These are phyloP conservation scores for Anticlea derivata DNA, from an alignment of 2,888 invertebrate species.

Conservation along the genomic window DNA sequence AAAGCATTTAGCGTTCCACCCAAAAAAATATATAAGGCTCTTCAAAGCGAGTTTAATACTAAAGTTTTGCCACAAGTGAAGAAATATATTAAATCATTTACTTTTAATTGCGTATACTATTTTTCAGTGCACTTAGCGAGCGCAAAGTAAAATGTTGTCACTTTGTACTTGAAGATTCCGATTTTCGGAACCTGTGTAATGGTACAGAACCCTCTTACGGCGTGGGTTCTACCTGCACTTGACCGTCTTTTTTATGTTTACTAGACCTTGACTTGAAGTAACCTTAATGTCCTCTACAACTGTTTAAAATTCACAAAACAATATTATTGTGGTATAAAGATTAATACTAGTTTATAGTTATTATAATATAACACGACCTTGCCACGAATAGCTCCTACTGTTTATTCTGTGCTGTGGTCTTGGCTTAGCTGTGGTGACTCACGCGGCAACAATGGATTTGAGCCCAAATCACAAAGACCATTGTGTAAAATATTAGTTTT, in stretches of 20 bases:
- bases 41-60: too few species aligned
- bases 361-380: slow-evolving; percentile 41
- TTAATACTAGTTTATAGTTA: slow-evolving; percentile 28
- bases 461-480: slow-evolving; percentile 55
- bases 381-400: slow-evolving; percentile 6
- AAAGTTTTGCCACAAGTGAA: too few species aligned
- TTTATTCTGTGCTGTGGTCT: slow-evolving; percentile 27
- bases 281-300: slow-evolving; percentile 9
- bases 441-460: slow-evolving; percentile 54
- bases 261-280: slow-evolving; percentile 9
- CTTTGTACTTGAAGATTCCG: too few species aligned
- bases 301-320: slow-evolving; percentile 6
- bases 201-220: too few species aligned
- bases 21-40: too few species aligned
- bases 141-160: too few species aligned
- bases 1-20: too few species aligned
- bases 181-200: too few species aligned
- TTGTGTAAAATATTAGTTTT: slow-evolving; percentile 47
- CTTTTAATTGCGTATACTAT: too few species aligned
- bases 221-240: too few species aligned
- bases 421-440: slow-evolving; percentile 46
- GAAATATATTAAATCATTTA: too few species aligned
- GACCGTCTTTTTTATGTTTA: slow-evolving; percentile 1
- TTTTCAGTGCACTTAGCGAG: too few species aligned
- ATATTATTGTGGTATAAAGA: slow-evolving; percentile 8